Percentiles rank a stretch among this genome's conserved stretches.
Evolutionary conservation across 2,797 vertebrate genomes (phyloP).

Genomic region (Anisognathus igniventris): DNA sequence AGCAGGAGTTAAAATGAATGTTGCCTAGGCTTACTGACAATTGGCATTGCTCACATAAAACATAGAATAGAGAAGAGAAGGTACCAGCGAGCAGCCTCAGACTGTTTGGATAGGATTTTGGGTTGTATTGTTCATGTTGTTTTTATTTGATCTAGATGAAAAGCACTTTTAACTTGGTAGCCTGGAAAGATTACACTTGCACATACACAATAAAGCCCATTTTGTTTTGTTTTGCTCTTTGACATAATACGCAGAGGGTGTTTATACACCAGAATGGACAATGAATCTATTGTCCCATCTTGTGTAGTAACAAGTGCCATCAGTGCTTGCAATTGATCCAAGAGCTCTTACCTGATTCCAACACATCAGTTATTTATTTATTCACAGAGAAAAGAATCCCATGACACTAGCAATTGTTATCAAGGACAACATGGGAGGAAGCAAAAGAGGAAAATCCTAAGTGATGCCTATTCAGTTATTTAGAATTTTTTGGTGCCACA

Average conservation of each 20-base stretch:
- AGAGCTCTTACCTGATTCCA: slow-evolving; percentile 49
- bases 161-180: slow-evolving; percentile 51
- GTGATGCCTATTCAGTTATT: background rate
- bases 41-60: background rate
- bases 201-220: slow-evolving; percentile 31
- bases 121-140: background rate
- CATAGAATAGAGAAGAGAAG: background rate
- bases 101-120: background rate
- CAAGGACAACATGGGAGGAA: background rate
- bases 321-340: slow-evolving; percentile 16
- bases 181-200: slow-evolving; percentile 40
- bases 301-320: slow-evolving; percentile 43
- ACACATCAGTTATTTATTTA: slow-evolving; percentile 39
- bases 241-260: slow-evolving; percentile 26
- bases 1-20: background rate
- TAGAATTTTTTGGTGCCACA: background rate
- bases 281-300: slow-evolving; percentile 26
- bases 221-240: slow-evolving; percentile 59
- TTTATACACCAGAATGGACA: slow-evolving; percentile 33
- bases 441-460: background rate
- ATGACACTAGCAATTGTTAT: background rate
- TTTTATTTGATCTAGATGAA: slow-evolving; percentile 50
- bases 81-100: background rate
- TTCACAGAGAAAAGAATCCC: slow-evolving; percentile 5
- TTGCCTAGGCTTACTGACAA: background rate